phyloP scores from a whole-genome alignment of 2,888 invertebrate species.

The Eilema caniola region DNA sequence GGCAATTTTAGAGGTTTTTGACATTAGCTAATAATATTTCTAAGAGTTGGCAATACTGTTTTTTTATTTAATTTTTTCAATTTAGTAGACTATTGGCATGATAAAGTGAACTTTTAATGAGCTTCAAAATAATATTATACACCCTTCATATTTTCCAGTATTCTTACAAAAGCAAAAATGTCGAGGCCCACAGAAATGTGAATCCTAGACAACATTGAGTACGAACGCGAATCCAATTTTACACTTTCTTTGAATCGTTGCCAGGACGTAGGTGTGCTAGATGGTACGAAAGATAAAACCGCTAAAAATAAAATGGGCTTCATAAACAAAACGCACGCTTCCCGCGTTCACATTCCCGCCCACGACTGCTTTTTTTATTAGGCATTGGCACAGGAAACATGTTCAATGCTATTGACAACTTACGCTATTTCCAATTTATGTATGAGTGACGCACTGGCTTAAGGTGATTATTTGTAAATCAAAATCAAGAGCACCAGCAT shows the following conservation, averaged over 20 bases:
- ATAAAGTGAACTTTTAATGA: too few species aligned
- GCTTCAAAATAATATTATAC: too few species aligned
- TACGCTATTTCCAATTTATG: slow-evolving; percentile 40
- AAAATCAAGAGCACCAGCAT: neutral
- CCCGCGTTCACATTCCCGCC: slow-evolving; percentile 63
- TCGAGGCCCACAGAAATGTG: slow-evolving; percentile 56
- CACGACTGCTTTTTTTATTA: slow-evolving; percentile 57
- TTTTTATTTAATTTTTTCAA: neutral
- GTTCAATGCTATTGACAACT: slow-evolving; percentile 39
- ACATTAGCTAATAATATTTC: neutral
- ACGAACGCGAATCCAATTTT: slow-evolving; percentile 77
- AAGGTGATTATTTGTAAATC: slow-evolving; percentile 9
- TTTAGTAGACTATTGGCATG: too few species aligned
- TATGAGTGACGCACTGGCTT: slow-evolving; percentile 31
- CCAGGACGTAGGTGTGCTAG: slow-evolving; percentile 81
- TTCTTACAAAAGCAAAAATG: neutral
- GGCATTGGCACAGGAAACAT: slow-evolving; percentile 53
- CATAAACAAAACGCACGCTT: slow-evolving; percentile 82
- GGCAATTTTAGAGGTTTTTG: neutral
- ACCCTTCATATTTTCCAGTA: neutral
- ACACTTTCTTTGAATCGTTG: slow-evolving; percentile 81
- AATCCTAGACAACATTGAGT: slow-evolving; percentile 64
- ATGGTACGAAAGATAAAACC: slow-evolving; percentile 83
- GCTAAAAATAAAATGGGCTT: slow-evolving; percentile 77
- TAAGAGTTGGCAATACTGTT: neutral